Evolutionary conservation across 2,888 invertebrate species (phyloP), one percentile per base, ranked within the genome.

Genomic region (Ennomos fuscantarius): DNA sequence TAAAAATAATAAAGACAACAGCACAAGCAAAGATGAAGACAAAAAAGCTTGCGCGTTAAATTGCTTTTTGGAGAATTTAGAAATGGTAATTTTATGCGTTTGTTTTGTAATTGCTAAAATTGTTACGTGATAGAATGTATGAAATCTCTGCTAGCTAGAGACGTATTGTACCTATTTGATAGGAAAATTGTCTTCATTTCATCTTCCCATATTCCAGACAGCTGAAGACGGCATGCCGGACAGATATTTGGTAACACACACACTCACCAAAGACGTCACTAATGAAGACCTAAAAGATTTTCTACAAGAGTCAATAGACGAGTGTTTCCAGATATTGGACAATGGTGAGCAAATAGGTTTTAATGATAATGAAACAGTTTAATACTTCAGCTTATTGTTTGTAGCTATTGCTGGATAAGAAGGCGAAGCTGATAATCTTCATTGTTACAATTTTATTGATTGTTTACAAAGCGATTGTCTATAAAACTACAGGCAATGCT

Each of bases 1-100:
- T 1, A 84, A 68, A 46, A 85, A 81, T 50, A 76, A 73, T 1
- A 80, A 69, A 46, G 78, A 79, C 8, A 85, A 78, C 11, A 82
- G 79, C 56, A 73, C 78, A 3, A 85, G 66, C 48, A 80, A 72
- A 44, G 80, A 80, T 9, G 64, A 60, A 9, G 75, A 80, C 5
- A 78, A 73, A 6, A 89, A 85, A 57, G 84, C 87, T 56, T 96
- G 96, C 70, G 90, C 94, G 1, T 79, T 95, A 15, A 95, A 96
- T 62, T 96, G 96, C 73, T 94, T 96, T 73, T 93, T 96, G 74
- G 93, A 94, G 57, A 93, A 95, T 77, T 78, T 96, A 62, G 94
- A 95, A 72, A 93, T 95, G 94, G 96, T 95, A 84, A 81, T 82
- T 37, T 45, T 1, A 11, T 13, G 36, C 6, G 9, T 10, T 1